Evolutionary conservation across 2,797 vertebrate genomes (phyloP).

Genomic region (Otus scops): DNA sequence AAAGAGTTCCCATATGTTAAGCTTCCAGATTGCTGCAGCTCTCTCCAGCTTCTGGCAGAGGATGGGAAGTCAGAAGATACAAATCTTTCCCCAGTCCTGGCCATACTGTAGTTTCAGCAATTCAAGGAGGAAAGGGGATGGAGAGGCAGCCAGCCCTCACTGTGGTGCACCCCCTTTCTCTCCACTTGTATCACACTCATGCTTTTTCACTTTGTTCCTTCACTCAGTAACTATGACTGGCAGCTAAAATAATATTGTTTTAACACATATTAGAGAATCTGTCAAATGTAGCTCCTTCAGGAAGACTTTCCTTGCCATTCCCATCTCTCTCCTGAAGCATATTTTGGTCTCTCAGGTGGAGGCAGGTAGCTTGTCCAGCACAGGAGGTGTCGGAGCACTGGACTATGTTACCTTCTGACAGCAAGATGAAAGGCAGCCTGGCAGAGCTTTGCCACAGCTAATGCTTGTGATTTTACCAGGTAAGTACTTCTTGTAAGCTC

Average conservation of each 20-base stretch:
- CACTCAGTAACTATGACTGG: not conserved
- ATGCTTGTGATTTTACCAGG: not conserved
- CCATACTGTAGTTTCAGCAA: not conserved
- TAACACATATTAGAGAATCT: not conserved
- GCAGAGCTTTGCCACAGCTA: not conserved
- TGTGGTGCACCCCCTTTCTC: not conserved
- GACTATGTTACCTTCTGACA: not conserved
- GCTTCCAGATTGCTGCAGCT: not conserved
- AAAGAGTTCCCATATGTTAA: not conserved
- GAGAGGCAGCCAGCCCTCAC: not conserved
- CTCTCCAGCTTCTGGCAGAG: not conserved
- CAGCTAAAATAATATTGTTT: not conserved
- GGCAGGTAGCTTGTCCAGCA: accelerated
- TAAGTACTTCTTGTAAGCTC: not conserved
- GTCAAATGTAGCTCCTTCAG: not conserved
- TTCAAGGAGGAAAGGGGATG: not conserved
- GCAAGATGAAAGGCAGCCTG: not conserved
- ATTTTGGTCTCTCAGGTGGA: not conserved
- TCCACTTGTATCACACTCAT: not conserved
- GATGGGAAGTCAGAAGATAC: not conserved
- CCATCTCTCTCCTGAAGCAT: not conserved
- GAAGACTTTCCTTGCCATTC: not conserved
- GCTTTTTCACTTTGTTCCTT: not conserved
- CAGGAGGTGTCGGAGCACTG: not conserved
- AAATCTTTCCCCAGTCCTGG: not conserved